Conservation (phyloP, 2,113 vertebrate species). For the Alethe castanea region DNA sequence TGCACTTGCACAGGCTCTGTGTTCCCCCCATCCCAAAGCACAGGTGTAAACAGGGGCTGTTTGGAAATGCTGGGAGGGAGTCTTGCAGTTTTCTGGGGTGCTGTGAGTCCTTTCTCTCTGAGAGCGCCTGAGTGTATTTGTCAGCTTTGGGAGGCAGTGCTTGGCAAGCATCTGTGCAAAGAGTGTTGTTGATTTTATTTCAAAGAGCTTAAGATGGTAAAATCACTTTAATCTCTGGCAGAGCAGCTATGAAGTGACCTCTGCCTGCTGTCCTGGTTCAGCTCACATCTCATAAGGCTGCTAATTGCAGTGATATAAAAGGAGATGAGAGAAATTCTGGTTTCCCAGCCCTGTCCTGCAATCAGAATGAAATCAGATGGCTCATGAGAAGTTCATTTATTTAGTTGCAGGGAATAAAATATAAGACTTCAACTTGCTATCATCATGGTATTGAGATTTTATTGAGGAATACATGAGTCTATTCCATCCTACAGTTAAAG, state of each 20-base stretch:
- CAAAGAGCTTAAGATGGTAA: slow-evolving; percentile 3
- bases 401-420: not conserved
- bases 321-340: not conserved
- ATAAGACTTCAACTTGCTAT: not conserved
- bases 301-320: not conserved
- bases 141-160: not conserved
- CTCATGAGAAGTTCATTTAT: not conserved
- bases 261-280: not conserved
- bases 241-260: not conserved
- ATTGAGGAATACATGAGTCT: not conserved
- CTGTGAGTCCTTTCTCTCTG: not conserved
- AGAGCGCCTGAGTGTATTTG: not conserved
- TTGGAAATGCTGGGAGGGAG: not conserved
- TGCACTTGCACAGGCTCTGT: not conserved
- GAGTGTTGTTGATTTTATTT: slow-evolving; percentile 35
- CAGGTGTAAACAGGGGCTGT: not conserved
- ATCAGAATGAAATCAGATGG: not conserved
- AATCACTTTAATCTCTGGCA: slow-evolving; percentile 2
- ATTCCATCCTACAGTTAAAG: not conserved
- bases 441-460: not conserved
- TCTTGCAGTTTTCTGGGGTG: not conserved
- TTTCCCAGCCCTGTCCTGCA: not conserved
- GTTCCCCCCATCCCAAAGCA: not conserved
- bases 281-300: not conserved
- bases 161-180: not conserved